phyloP scores from a whole-genome alignment of 2,797 vertebrate species.

The Sciurus carolinensis region DNA sequence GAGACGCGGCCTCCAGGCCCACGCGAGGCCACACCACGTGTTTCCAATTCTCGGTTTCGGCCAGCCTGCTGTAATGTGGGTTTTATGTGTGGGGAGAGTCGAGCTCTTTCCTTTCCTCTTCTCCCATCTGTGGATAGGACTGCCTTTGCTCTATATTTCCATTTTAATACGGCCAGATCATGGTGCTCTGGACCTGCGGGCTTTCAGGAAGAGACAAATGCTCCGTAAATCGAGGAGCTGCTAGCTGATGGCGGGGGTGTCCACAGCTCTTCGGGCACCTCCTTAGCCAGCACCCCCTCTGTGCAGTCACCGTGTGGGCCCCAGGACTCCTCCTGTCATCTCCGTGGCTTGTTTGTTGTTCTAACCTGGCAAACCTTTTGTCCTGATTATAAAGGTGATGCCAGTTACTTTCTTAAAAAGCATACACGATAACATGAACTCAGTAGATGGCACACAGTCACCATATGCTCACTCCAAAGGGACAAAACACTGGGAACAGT shows the following conservation, averaged over 20 bases:
- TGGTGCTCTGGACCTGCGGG: not conserved
- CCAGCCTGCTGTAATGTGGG: not conserved
- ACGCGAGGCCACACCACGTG: not conserved
- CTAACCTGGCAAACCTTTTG: not conserved
- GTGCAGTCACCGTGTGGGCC: fast-evolving
- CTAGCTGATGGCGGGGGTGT: fast-evolving
- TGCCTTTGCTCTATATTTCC: slow-evolving; percentile 1
- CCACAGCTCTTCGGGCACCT: not conserved
- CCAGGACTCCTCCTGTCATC: fast-evolving
- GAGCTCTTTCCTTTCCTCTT: not conserved
- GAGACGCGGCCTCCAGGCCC: not conserved
- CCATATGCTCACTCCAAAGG: not conserved
- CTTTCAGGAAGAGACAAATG: not conserved
- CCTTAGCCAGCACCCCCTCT: not conserved
- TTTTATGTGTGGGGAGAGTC: not conserved
- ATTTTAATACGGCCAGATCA: not conserved
- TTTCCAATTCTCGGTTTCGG: slow-evolving; percentile 70
- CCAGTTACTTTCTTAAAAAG: not conserved
- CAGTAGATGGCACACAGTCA: not conserved
- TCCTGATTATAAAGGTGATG: not conserved
- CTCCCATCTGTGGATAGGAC: not conserved
- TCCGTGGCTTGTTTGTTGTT: not conserved
- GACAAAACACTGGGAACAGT: not conserved
- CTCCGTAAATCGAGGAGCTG: not conserved
- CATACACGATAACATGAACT: not conserved